Conservation (phyloP, 2,113 vertebrate species). For the Nettapus auritus region DNA sequence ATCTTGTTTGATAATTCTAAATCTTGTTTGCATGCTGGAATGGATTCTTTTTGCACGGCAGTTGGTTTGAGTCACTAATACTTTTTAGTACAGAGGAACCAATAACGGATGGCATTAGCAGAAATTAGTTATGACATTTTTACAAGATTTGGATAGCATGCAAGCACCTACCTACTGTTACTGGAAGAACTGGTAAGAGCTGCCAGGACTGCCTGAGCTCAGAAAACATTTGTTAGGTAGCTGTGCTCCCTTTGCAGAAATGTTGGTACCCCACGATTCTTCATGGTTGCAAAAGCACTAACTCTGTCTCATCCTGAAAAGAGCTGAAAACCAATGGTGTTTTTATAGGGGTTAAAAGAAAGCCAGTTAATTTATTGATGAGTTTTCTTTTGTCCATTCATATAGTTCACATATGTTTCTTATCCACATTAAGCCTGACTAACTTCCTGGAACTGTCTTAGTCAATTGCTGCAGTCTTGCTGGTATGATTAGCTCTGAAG, state of each 20-base stretch:
- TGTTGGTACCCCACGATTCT: not conserved
- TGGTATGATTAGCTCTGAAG: not conserved
- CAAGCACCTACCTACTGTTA: constrained; percentile 34
- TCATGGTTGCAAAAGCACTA: not conserved
- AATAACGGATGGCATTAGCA: constrained; percentile 13
- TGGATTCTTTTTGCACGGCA: not conserved
- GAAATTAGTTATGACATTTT: constrained; percentile 63
- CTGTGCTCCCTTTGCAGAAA: not conserved
- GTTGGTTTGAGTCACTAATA: not conserved
- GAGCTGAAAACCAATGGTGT: not conserved
- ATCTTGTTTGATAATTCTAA: no score
- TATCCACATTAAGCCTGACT: not conserved
- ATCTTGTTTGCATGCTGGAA: not conserved
- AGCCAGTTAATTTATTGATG: not conserved
- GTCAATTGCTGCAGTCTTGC: not conserved
- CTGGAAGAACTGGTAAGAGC: not conserved
- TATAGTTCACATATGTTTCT: not conserved
- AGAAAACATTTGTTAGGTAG: not conserved
- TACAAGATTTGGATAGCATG: constrained; percentile 3
- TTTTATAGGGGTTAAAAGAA: not conserved
- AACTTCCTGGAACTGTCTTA: not conserved
- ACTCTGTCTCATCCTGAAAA: not conserved
- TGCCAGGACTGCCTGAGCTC: constrained; percentile 26
- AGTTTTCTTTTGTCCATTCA: not conserved
- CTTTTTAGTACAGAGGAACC: not conserved